Evolutionary conservation across 1,140 invertebrate species (phyloP), one percentile per base, ranked within the genome.

Genomic region (Drusus annulatus): DNA sequence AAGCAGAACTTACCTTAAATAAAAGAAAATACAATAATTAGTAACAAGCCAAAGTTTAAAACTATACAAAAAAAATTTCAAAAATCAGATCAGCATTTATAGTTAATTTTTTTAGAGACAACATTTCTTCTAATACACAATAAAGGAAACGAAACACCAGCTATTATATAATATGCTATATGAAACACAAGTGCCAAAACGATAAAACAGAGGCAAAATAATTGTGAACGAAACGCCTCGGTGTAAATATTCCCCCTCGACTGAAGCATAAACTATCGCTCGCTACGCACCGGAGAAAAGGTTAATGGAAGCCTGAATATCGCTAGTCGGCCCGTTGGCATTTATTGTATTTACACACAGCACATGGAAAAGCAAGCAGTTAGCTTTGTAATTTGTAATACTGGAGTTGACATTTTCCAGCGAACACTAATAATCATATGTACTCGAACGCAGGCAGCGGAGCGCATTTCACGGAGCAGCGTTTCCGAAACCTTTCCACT

Each of bases 281-380:
- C 3, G 60, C 36, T 45, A 45, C 36, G 36, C 36, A 45, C 36
- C 36, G 60, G 19, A 16, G 21, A n/a, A 69, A 69, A 69, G 65
- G 65, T 69, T 69, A 69, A 69, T 50, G 36, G 28, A 69, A 13
- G 65, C 36, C 36, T 69, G 51, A 69, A 69, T 69, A 69, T 69
- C 65, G 45, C 21, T 6, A 65, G 62, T 23, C 60, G 60, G 36
- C 31, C n/a, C 17, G 23, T 50, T 69, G 65, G 36, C 65, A 69
- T 69, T 69, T 69, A 51, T 69, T 69, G 17, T 45, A 50, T n/a
- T 31, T 36, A 45, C 13, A 36, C 19, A 68, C 31, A 69, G 16
- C 2, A 50, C 31, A 50, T 36, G 7, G 65, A 51, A 28, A 69
- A 69, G 23, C 65, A 69, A 63, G 36, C 28, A 21, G 21, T 36